Percentiles rank a stretch among this genome's conserved stretches.
phyloP scores from a whole-genome alignment of 2,797 vertebrate species.

The Poeciliopsis infans region DNA sequence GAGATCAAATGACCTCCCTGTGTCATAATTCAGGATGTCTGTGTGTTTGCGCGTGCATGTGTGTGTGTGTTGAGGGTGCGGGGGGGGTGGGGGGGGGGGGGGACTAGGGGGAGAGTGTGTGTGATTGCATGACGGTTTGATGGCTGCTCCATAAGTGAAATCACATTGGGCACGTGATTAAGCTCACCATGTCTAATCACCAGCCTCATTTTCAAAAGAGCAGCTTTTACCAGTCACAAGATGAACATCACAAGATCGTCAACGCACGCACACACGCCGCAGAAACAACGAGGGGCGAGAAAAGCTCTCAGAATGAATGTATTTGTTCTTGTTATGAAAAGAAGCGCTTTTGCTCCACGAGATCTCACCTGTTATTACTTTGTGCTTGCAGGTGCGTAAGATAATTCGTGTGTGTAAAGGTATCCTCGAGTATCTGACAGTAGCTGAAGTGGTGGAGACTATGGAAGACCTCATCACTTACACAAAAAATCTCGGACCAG shows the following conservation, averaged over 20 bases:
- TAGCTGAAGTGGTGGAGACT: constrained; percentile 96
- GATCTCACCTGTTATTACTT: constrained; percentile 19
- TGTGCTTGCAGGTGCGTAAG: constrained; percentile 89
- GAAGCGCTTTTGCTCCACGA: constrained; percentile 1
- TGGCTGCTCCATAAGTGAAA: constrained; percentile 64
- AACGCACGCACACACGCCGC: constrained; percentile 32
- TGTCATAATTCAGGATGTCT: constrained; percentile 53
- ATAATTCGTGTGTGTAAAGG: constrained; percentile 99
- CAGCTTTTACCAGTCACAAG: constrained; percentile 74
- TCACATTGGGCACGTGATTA: constrained; percentile 65
- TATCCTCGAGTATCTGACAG: constrained; percentile 96
- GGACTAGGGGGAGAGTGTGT: neutral
- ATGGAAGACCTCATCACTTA: constrained; percentile 99
- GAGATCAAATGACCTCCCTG: constrained; percentile 71
- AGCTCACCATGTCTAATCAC: constrained; percentile 62
- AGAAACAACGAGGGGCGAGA: constrained; percentile 40
- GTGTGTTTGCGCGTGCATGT: constrained; percentile 32
- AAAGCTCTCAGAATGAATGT: constrained; percentile 16
- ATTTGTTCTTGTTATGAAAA: constrained; percentile 18
- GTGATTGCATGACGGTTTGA: constrained; percentile 16
- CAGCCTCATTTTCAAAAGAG: constrained; percentile 56
- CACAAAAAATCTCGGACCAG: constrained; percentile 98
- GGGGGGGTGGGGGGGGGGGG: rapidly evolving
- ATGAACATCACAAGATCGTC: constrained; percentile 74
- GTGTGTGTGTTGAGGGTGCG: constrained; percentile 7